Evolutionary conservation across 2,797 vertebrate species (phyloP), one percentile per base, ranked within the genome.

Genomic region (Sebastes cheni): DNA sequence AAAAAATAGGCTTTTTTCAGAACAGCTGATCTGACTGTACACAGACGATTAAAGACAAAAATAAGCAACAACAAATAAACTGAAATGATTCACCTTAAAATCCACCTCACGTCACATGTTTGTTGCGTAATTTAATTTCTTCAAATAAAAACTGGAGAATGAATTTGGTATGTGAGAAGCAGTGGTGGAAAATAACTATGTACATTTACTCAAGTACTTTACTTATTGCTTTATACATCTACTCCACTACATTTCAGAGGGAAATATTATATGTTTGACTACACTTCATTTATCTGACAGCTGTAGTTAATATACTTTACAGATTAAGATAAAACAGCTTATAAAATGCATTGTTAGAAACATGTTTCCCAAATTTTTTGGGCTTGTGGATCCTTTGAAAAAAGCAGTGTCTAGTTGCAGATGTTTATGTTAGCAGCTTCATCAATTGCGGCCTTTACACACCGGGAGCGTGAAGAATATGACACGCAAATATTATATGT

Each of bases 1-100:
- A 56, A 42, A 54, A 84, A 67, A 73, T 39, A 27, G 14, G 27
- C 22, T 77, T 85, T 75, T 67, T 85, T 82, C 77, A 73, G 69
- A 79, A 9, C 22, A 55, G 74, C 65, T 85, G 66, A 89, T 75
- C 52, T 36, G 14, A 62, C 2, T 54, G 20, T 10, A 11, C 50
- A 54, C 8, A 9, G 42, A 8, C 2, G 8, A 54, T 6, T 12
- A 29, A 16, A 18, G 8, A 11, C 42, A 55, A 62, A 27, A 22
- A 64, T 11, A 10, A 58, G 42, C 42, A 46, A 18, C 42, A 46
- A 46, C 1, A 46, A 46, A 46, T 46, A 46, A 29, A 52, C 50
- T 52, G 50, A n/a, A 52, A 52, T n/a, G 22, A n/a, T 22, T 52
- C 20, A 58, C 4, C n/a, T 36, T 16, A 42, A 42, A 20, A n/a